Conservation (phyloP, 2,797 vertebrate species). For the Prionace glauca region DNA sequence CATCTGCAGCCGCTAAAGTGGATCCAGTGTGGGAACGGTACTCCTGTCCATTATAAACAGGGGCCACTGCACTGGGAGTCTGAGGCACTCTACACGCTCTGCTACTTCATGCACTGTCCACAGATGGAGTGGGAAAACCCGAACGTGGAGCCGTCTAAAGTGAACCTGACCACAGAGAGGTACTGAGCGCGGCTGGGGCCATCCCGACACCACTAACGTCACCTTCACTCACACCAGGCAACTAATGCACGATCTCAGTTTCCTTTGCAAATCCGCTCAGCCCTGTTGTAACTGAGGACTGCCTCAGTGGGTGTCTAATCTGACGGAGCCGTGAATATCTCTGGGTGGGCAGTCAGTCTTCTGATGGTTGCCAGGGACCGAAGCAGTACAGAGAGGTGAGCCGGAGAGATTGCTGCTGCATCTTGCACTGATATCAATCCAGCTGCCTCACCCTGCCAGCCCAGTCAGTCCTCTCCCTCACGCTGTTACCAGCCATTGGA, state of each 20-base stretch:
- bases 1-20: conserved; percentile 82
- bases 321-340: background rate
- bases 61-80: conserved; percentile 84
- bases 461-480: background rate
- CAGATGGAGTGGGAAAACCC: conserved; percentile 98
- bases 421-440: background rate
- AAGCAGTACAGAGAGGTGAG: background rate
- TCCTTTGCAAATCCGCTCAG: background rate
- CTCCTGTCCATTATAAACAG: conserved; percentile 80
- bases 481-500: no score
- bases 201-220: background rate
- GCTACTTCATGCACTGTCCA: conserved; percentile 97
- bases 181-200: conserved; percentile 46
- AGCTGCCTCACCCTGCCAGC: background rate
- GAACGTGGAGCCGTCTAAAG: conserved; percentile 86
- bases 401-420: background rate
- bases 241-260: background rate
- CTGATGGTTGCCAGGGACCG: background rate
- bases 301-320: background rate
- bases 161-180: conserved; percentile 88
- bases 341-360: background rate
- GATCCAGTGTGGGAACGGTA: conserved; percentile 81
- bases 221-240: background rate
- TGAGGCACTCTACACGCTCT: conserved; percentile 90
- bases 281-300: background rate